A percentile compares a stretch with the other conserved stretches of the same genome.
Conservation (phyloP, 2,113 vertebrate genomes). For the Siniperca chuatsi region DNA sequence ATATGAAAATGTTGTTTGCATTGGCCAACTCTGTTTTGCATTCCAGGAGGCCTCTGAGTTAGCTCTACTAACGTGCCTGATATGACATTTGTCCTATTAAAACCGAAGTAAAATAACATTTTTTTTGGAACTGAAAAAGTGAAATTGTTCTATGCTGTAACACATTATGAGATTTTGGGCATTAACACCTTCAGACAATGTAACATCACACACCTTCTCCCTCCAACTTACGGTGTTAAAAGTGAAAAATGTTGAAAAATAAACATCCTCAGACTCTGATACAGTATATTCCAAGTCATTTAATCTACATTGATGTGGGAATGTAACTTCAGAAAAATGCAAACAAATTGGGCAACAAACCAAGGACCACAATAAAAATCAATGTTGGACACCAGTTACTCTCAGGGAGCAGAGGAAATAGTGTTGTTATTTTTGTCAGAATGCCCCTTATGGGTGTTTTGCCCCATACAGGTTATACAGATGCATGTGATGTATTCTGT, state of each 20-base stretch:
- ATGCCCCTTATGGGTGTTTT: background rate
- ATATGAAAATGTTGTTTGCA: slow-evolving; percentile 68
- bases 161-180: background rate
- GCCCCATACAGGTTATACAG: background rate
- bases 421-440: background rate
- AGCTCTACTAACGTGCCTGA: background rate
- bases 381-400: background rate
- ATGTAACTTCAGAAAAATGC: background rate
- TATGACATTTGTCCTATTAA: background rate
- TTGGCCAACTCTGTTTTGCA: slow-evolving; percentile 65
- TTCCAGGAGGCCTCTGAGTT: slow-evolving; percentile 8
- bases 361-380: background rate
- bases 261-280: background rate
- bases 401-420: background rate
- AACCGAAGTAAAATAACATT: background rate
- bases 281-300: background rate
- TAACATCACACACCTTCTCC: background rate
- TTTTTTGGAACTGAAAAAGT: background rate
- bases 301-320: background rate
- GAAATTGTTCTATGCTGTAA: background rate
- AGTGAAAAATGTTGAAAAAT: slow-evolving; percentile 1
- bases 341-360: background rate
- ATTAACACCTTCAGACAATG: background rate
- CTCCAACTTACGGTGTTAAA: background rate
- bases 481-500: background rate